Percentiles rank a stretch among this genome's conserved stretches.
These are phyloP conservation scores for Thomomys bottae DNA, from an alignment of 2,113 vertebrate genomes.

Conservation along the genomic window DNA sequence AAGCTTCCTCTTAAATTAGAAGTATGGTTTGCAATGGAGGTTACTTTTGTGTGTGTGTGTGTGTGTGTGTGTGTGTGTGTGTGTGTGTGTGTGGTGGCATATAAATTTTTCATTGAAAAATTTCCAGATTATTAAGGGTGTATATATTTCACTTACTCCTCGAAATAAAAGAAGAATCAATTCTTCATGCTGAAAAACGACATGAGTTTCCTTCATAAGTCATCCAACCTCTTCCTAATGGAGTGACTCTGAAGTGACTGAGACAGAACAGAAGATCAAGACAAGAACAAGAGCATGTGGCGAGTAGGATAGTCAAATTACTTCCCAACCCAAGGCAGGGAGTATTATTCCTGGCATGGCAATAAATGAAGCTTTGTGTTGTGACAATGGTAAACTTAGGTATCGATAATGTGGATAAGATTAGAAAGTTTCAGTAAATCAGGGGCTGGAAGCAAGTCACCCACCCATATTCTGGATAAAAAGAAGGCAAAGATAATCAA, in stretches of 20 bases:
- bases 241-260: neutral
- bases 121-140: neutral
- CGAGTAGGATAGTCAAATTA: too few relatives aligned
- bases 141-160: neutral
- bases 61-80: neutral
- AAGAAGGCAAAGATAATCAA: neutral
- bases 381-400: neutral
- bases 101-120: neutral
- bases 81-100: neutral
- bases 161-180: neutral
- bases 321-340: neutral
- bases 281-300: neutral
- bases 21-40: neutral
- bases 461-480: neutral
- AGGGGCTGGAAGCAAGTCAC: neutral
- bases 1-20: neutral
- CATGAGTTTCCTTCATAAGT: neutral
- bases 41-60: neutral
- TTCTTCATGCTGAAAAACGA: neutral
- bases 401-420: neutral
- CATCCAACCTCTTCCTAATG: neutral
- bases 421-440: neutral
- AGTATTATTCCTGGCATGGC: neutral
- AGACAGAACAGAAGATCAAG: neutral
- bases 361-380: neutral